Percentiles rank a stretch among this genome's conserved stretches.
Conservation (phyloP, 2,113 vertebrate genomes). For the Menura novaehollandiae region DNA sequence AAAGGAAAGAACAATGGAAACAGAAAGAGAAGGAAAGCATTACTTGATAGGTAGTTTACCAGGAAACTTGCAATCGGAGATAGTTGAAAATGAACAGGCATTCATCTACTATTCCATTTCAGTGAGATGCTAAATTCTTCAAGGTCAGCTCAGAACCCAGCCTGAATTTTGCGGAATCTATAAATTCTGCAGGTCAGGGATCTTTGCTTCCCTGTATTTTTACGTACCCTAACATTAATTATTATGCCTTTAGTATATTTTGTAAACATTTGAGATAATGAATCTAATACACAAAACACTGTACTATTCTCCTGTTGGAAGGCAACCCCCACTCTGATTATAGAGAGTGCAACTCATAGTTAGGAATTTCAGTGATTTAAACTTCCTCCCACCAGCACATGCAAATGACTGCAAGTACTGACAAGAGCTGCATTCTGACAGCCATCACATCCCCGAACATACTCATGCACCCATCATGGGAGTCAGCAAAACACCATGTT, state of each 20-base stretch:
- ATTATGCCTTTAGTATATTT: not conserved
- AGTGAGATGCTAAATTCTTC: not conserved
- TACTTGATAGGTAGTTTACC: not conserved
- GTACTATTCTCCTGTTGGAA: not conserved
- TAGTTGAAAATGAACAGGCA: not conserved
- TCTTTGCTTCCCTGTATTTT: not conserved
- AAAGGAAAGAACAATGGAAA: not conserved
- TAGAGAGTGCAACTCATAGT: not conserved
- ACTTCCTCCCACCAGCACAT: not conserved
- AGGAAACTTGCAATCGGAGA: not conserved
- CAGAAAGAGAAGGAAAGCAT: not conserved
- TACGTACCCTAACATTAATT: not conserved
- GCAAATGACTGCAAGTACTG: not conserved
- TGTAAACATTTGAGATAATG: not conserved
- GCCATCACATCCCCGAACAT: not conserved
- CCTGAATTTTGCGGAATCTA: not conserved
- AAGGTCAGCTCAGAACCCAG: not conserved
- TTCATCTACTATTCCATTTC: not conserved
- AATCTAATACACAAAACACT: not conserved
- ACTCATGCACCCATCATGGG: fast-evolving
- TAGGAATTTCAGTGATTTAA: not conserved
- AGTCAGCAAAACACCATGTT: not conserved
- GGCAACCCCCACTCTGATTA: not conserved
- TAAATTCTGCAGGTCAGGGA: not conserved
- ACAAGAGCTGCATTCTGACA: not conserved